Base-by-base conservation (phyloP, 2,797 vertebrate species). In the Enteromius afrohamiltoni region DNA sequence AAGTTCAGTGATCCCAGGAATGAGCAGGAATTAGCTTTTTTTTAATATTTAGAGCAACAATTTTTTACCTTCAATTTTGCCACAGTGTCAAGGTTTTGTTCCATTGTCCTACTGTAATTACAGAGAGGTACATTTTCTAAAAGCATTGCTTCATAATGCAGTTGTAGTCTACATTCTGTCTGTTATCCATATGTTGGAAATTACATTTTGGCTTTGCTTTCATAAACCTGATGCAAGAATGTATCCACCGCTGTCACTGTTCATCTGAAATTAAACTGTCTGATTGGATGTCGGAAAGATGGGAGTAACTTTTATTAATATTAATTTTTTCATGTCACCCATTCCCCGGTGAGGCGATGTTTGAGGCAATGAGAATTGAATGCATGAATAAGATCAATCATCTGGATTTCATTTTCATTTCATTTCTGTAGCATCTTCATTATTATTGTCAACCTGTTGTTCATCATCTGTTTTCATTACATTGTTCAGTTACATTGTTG, bases 241-340 rank as follows among this genome's bases (percentile, higher is more conserved):
- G 23, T 45, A 51, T 55, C 23, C 55, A 62, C 67, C 74, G 68
- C 9, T 76, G 26, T n/a, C 19, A 23, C 26, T 34, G 47, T 53
- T 83, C 40, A 51, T 65, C 70, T 55, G 69, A 83, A 87, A 85
- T 83, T 19, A 77, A 83, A 58, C 55, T 80, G 53, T n/a, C n/a
- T 65, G 55, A 70, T 73, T 13, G 2, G n/a, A 47, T 65, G 60
- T 51, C 37, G 26, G 49, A 51, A 40, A 65, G 23, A 45, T 34
- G 4, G 58, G 17, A 19, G 16, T 45, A 49, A 42, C 31, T 67
- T 55, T 51, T 55, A 82, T 82, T 53, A 65, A 85, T 49, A 55
- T 77, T 67, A 80, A 80, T 80, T 69, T 21, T 47, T 80, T 64
- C 16, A 79, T 11, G 6, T 49, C 64, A 37, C 58, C 17, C 0